Base-by-base conservation (phyloP, 1,140 invertebrate species). In the Plutomurus gul region DNA sequence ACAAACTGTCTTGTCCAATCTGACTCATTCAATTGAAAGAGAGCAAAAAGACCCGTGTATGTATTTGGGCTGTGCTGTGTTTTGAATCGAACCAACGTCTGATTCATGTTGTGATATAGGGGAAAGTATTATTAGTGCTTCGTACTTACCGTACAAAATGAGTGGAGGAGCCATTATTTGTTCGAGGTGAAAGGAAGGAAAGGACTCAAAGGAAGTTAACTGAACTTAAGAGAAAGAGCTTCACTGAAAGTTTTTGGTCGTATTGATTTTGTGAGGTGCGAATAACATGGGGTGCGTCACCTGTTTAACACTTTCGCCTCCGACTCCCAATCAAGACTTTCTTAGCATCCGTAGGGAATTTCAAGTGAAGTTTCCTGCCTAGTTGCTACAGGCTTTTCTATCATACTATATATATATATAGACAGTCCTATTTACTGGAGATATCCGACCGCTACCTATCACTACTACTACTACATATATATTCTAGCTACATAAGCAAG, bases 261-360 rank as follows among this genome's bases (percentile, higher is more conserved):
- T 82, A 79, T 82, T 82, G 81, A 79, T 82, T 82, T 79, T 82
- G 77, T 79, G 80, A 77, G 79, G 76, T 81, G 76, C 70, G 71
- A 81, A 81, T 81, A 81, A 81, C 75, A 74, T 76, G 72, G 65
- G 81, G 77, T 76, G 81, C 78, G 81, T 82, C 81, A 82, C 81
- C 81, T 82, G 81, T 80, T 82, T 80, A 82, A 78, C 81, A 82
- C 80, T 78, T 81, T 81, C 80, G 65, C 76, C 77, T 79, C 81
- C 80, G 80, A 80, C 76, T 76, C 81, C 71, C 81, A 82, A 82
- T 82, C 81, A 82, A 82, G 81, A 80, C 46, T 72, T 78, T 70
- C 72, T 80, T 78, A 49, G 11, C 49, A 78, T 79, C 81, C 81
- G 30, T 77, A 49, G 81, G 77, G 81, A 82, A 82, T 82, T 76